Evolutionary conservation across 1,140 invertebrate genomes (phyloP).

Genomic region (Apis dorsata): DNA sequence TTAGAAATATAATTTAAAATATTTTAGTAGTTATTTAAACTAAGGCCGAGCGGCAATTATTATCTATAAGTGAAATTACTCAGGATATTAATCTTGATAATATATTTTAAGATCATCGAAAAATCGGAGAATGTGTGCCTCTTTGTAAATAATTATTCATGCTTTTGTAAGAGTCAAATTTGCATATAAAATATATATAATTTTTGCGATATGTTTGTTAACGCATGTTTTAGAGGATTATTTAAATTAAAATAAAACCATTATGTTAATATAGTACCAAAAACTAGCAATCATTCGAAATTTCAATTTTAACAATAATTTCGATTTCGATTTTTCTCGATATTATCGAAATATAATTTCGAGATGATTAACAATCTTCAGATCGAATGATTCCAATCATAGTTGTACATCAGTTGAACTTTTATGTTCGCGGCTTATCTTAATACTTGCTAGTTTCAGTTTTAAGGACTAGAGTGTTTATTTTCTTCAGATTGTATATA

Average conservation of each 20-base stretch:
- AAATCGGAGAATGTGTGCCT: too few relatives aligned
- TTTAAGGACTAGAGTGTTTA: not conserved
- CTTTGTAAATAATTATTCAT: not conserved
- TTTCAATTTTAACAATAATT: too few relatives aligned
- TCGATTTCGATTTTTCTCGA: not conserved
- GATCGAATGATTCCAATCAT: not conserved
- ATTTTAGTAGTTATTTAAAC: too few relatives aligned
- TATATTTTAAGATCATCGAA: too few relatives aligned
- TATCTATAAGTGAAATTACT: too few relatives aligned
- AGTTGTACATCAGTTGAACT: not conserved
- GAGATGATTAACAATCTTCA: too few relatives aligned
- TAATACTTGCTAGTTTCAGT: not conserved
- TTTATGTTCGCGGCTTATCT: not conserved
- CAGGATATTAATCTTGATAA: too few relatives aligned
- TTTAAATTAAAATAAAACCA: not conserved
- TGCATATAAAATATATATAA: conserved; percentile 26
- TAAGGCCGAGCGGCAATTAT: too few relatives aligned
- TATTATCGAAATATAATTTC: not conserved
- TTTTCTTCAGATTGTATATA: not conserved
- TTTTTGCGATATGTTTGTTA: not conserved
- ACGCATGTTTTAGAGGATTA: not conserved
- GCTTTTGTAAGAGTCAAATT: conserved; percentile 18
- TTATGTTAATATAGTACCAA: not conserved
- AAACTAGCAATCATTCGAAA: not conserved
- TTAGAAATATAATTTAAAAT: too few relatives aligned